Conservation (phyloP, 2,797 vertebrate genomes). For the Glyptemys insculpta region DNA sequence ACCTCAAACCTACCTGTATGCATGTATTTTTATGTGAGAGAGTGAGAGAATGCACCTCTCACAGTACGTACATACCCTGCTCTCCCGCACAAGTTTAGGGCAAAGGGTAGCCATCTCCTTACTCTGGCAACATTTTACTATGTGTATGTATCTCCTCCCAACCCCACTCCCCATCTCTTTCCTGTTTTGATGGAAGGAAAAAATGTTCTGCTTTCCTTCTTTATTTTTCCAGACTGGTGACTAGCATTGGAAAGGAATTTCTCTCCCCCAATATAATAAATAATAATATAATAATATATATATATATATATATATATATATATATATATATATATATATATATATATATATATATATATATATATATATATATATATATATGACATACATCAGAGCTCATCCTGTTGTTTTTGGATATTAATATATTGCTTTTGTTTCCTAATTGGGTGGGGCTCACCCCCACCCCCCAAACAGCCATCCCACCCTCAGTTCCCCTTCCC, state of each 20-base stretch:
- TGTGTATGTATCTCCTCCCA: slow-evolving; percentile 69
- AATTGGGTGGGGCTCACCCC: slow-evolving; percentile 59
- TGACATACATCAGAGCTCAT: slow-evolving; percentile 68
- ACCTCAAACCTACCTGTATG: background rate
- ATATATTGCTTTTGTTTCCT: slow-evolving; percentile 75
- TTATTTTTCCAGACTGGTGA: slow-evolving; percentile 87
- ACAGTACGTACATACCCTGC: background rate
- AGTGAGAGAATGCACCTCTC: slow-evolving; percentile 38
- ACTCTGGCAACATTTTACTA: slow-evolving; percentile 67
- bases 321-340: slow-evolving; percentile 30
- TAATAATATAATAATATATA: background rate
- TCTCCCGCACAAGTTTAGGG: slow-evolving; percentile 47
- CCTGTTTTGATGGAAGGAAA: slow-evolving; percentile 88
- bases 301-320: slow-evolving; percentile 24
- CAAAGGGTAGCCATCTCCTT: slow-evolving; percentile 68
- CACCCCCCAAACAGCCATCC: slow-evolving; percentile 34
- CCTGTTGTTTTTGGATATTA: slow-evolving; percentile 75
- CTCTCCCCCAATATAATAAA: slow-evolving; percentile 66
- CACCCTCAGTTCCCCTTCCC: slow-evolving; percentile 67
- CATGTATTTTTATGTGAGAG: slow-evolving; percentile 12
- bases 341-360: too few species aligned
- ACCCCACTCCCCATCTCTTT: slow-evolving; percentile 79
- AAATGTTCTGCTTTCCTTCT: slow-evolving; percentile 84
- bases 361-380: background rate
- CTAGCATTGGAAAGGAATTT: slow-evolving; percentile 82